A percentile compares a stretch with the other conserved stretches of the same genome.
Evolutionary conservation across 2,888 invertebrate species (phyloP).

Genomic region (Melieria omissa): DNA sequence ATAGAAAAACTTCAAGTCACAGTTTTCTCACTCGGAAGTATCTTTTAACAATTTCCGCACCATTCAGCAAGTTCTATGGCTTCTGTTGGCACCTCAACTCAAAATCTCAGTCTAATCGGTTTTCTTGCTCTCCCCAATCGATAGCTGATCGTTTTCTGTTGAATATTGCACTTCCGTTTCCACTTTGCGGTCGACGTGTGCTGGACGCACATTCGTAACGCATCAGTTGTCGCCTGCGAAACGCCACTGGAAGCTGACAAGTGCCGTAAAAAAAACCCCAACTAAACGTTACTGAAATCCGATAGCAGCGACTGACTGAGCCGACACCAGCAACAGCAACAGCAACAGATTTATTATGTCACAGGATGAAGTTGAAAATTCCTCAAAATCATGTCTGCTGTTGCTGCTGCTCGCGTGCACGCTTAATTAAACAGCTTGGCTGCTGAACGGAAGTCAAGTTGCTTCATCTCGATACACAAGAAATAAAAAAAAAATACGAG

Average conservation of each 20-base stretch:
- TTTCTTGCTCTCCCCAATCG: too few species aligned
- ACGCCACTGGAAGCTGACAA: slow-evolving; percentile 25
- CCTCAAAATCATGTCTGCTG: neutral
- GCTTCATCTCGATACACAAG: neutral
- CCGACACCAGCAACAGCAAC: neutral
- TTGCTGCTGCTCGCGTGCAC: neutral
- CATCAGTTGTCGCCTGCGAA: neutral
- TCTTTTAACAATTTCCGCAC: too few species aligned
- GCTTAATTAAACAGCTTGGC: slow-evolving; percentile 8
- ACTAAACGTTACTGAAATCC: slow-evolving; percentile 15
- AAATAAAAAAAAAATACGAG: neutral
- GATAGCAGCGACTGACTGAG: neutral
- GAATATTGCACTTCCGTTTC: slow-evolving; percentile 55
- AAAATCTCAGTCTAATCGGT: too few species aligned
- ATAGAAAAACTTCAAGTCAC: too few species aligned
- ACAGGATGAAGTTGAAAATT: neutral
- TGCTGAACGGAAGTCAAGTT: slow-evolving; percentile 29
- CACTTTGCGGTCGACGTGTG: slow-evolving; percentile 55
- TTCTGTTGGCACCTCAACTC: too few species aligned
- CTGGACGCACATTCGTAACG: slow-evolving; percentile 23
- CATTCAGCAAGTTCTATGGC: too few species aligned
- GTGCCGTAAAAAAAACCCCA: neutral
- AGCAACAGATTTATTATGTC: neutral
- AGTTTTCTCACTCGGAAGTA: too few species aligned
- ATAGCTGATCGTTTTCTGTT: too few species aligned